A percentile compares a stretch with the other conserved stretches of the same genome.
These are phyloP conservation scores for Caenorhabditis drosophilae DNA, from an alignment of 2,888 invertebrate species.

Conservation along the genomic window DNA sequence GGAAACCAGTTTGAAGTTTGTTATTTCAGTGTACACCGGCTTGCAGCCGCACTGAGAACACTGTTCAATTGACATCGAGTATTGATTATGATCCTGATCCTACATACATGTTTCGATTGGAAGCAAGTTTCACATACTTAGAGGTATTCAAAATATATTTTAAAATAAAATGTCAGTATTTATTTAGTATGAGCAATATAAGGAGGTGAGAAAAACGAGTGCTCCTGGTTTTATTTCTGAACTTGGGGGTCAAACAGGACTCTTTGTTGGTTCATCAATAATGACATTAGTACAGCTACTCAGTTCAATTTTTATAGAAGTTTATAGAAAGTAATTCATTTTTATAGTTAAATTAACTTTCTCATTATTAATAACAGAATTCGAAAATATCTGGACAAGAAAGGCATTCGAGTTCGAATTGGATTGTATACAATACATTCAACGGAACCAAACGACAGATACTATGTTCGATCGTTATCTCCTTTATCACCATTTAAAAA, in stretches of 20 bases:
- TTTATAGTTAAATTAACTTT: background rate
- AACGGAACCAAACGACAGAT: constrained; percentile 22
- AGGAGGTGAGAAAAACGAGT: constrained; percentile 40
- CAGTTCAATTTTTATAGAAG: constrained; percentile 24
- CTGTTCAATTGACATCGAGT: constrained; percentile 30
- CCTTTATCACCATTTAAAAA: constrained; percentile 14
- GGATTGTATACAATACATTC: constrained; percentile 20
- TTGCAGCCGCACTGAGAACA: constrained; percentile 38
- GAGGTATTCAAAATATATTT: constrained; percentile 9
- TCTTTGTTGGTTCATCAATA: constrained; percentile 45
- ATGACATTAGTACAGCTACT: constrained; percentile 47
- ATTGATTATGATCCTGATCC: constrained; percentile 39
- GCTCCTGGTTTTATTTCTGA: constrained; percentile 49
- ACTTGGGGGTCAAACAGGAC: constrained; percentile 48
- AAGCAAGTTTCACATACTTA: constrained; percentile 46
- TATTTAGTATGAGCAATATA: constrained; percentile 40
- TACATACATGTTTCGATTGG: constrained; percentile 37
- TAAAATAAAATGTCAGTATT: background rate
- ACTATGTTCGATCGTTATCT: constrained; percentile 14
- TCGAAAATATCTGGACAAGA: constrained; percentile 20
- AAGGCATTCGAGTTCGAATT: constrained; percentile 10
- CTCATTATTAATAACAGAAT: constrained; percentile 6
- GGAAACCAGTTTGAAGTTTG: no score
- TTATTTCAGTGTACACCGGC: constrained; percentile 37
- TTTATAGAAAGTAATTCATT: constrained; percentile 23